These are phyloP conservation scores for Spizella passerina DNA, from an alignment of 2,797 vertebrate genomes.

Conservation along the genomic window DNA sequence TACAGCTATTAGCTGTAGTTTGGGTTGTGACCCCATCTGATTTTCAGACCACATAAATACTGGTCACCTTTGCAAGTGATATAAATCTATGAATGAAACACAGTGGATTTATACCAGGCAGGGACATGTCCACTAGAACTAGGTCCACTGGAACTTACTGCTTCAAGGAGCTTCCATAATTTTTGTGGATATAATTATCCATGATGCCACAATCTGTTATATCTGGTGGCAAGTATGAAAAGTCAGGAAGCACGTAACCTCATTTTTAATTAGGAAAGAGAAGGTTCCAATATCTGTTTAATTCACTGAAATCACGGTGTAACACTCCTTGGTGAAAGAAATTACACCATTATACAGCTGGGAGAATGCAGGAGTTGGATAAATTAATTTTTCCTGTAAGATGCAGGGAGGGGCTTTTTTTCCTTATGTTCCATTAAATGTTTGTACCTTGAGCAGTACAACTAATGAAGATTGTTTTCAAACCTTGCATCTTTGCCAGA, in stretches of 20 bases:
- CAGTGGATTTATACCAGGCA: background rate
- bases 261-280: background rate
- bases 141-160: background rate
- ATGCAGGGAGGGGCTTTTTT: background rate
- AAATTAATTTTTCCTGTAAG: background rate
- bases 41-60: background rate
- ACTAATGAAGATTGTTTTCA: background rate
- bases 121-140: background rate
- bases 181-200: conserved; percentile 5
- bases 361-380: background rate
- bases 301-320: background rate
- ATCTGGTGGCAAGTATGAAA: background rate
- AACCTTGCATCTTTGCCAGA: background rate
- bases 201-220: background rate
- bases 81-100: background rate
- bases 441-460: background rate
- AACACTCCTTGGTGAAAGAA: background rate
- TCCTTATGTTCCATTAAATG: background rate
- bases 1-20: background rate
- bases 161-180: background rate
- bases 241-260: conserved; percentile 1
- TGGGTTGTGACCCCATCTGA: background rate
- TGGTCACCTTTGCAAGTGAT: background rate
- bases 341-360: background rate
- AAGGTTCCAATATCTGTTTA: background rate